A percentile compares a stretch with the other conserved stretches of the same genome.
Evolutionary conservation across 2,797 vertebrate species (phyloP).

Genomic region (Pangasius djambal): DNA sequence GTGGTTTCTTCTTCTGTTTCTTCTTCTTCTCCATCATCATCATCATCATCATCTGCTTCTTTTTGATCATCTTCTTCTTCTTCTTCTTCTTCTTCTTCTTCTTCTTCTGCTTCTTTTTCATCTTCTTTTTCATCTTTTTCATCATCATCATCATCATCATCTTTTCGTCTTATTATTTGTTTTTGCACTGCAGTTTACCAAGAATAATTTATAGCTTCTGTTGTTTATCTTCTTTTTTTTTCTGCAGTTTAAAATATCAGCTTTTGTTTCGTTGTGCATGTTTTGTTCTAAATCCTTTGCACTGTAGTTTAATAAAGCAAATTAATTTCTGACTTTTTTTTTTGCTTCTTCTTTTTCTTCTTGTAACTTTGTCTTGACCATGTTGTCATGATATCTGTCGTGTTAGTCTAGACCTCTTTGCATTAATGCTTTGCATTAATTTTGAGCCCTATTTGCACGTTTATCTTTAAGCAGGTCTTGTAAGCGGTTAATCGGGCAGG

Average conservation of each 20-base stretch:
- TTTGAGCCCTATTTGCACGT: too few species aligned
- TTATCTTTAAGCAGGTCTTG: constrained; percentile 13
- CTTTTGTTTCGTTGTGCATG: neutral
- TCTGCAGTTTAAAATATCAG: too few species aligned
- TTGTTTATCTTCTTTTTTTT: too few species aligned
- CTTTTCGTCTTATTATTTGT: neutral
- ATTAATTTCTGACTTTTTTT: neutral
- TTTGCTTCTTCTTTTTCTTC: neutral
- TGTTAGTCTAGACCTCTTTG: neutral
- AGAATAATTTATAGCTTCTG: neutral
- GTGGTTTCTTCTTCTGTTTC: neutral
- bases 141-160: neutral
- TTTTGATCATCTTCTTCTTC: neutral
- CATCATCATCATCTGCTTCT: neutral
- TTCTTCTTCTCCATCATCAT: neutral
- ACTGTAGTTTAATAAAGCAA: neutral
- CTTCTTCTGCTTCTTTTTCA: neutral
- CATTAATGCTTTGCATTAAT: neutral
- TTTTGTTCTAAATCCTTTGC: neutral
- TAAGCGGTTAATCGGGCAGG: constrained; percentile 10
- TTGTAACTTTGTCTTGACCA: neutral
- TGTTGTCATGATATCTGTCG: neutral
- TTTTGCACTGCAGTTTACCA: neutral
- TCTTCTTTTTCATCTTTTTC: neutral
- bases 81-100: neutral